Evolutionary conservation across 2,113 vertebrate species (phyloP), one percentile per base, ranked within the genome.

Genomic region (Grantiella picta): DNA sequence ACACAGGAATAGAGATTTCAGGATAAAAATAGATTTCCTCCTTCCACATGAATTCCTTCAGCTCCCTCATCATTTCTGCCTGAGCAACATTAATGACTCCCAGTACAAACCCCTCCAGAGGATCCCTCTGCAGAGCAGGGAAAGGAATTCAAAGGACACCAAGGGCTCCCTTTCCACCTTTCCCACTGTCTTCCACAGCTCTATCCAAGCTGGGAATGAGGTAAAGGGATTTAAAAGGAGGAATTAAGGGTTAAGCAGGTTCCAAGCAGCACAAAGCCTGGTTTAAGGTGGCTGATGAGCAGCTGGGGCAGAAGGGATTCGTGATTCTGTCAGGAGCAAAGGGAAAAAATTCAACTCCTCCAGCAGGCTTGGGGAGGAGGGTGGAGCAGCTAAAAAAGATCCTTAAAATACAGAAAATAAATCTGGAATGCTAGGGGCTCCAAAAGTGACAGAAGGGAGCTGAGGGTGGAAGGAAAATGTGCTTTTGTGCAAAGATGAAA

Each of bases 401-500:
- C 24, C 61, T 82, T 80, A 33, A 90, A 92, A 72, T 56, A 24
- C 6, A 68, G 25, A 65, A 72, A 77, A n/a, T 12, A 4, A 36
- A 11, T 89, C 64, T 94, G n/a, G 42, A 86, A 33, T 59, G 54
- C 28, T 54, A 89, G 33, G 63, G 59, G n/a, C 76, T 96, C 80
- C 23, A 29, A 94, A 91, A 82, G 40, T 88, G 88, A 88, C 75
- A 93, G 94, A 95, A 94, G 82, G 90, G 45, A 96, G 45, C 70
- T 80, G 96, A 93, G 85, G 63, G 59, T 76, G 85, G 71, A 82
- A 92, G 25, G 40, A 76, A 96, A 85, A 93, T 21, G 53, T 57
- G 61, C 22, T 65, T 61, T 40, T 36, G 45, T 76, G 61, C 78
- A 78, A 91, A 79, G 65, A 80, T 53, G 69, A 50, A 40, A 69